Conservation (phyloP, 1,140 invertebrate genomes). For the Zaprionus lachaisei region DNA sequence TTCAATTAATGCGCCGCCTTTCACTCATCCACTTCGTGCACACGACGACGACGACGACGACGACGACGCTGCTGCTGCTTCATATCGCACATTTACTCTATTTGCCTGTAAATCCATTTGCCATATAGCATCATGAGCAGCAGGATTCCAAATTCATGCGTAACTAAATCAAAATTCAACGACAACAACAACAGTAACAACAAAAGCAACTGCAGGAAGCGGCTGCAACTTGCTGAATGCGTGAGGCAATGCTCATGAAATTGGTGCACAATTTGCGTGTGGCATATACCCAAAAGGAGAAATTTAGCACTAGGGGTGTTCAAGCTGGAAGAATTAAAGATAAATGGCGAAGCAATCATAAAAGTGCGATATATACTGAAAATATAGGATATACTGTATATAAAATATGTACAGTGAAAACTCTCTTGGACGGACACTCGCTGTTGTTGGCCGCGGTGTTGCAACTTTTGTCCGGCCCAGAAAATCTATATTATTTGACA, state of each 20-base stretch:
- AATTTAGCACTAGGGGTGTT: conserved; percentile 36
- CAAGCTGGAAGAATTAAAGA: conserved; percentile 6
- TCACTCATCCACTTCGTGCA: conserved; percentile 16
- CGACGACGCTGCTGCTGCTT: neutral
- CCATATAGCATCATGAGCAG: conserved; percentile 1
- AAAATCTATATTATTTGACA: too few species aligned
- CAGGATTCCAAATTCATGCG: conserved; percentile 65
- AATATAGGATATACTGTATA: neutral
- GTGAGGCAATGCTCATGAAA: conserved; percentile 60
- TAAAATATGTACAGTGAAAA: neutral
- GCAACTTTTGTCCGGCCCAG: too few species aligned
- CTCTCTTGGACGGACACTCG: too few species aligned
- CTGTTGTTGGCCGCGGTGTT: too few species aligned
- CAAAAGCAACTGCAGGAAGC: conserved; percentile 33
- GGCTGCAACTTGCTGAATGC: conserved; percentile 28
- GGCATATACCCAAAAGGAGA: conserved; percentile 36
- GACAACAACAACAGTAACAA: conserved; percentile 31
- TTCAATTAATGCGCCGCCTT: conserved; percentile 71
- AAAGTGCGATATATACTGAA: neutral
- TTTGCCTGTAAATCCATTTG: conserved; percentile 4
- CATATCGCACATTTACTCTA: neutral
- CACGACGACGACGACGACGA: neutral
- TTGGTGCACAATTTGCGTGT: conserved; percentile 62
- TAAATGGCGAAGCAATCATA: too few species aligned
- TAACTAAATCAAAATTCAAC: conserved; percentile 80